Base-by-base conservation (phyloP, 2,888 invertebrate species). In the Drosophila koepferae region DNA sequence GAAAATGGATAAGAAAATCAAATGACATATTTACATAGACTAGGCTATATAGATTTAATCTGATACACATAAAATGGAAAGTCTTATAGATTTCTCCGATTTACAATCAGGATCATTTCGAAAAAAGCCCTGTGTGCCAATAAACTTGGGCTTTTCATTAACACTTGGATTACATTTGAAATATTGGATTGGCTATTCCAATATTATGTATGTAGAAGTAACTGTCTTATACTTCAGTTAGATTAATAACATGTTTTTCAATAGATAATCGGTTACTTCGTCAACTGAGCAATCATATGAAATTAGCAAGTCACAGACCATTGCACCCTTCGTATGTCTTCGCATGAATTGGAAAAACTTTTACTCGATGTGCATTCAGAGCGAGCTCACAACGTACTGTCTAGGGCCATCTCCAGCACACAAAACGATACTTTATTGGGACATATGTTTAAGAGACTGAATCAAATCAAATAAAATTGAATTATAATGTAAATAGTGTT, bases 301-400 rank as follows among this genome's bases (percentile, higher is more conserved):
- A 44, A 49, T 55, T 23, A 23, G 31, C 23, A 8, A 54, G 63
- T 74, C 74, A 74, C 80, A 75, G 82, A 34, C 82, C 63, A 79
- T 61, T 80, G 82, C 74, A 68, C 55, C 74, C 54, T 61, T 46
- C 31, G 53, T 38, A 40, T 43, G 54, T 41, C 55, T 69, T 43
- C 59, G 20, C 14, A 36, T 67, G 41, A 54, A 36, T 38, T 28
- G 28, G 12, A 49, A 38, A 20, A 63, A 63, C 40, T 41, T 55
- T 38, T 38, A 23, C 14, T 36, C 7, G 14, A 20, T 6, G 7
- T 23, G 46, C 46, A 48, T 16, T 20, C 9, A 16, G 23, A 23
- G 8, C 23, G 44, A 20, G 20, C 5, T 20, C 20, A 20, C 44
- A 20, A 12, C 18, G 20, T 44, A 44, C 8, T 44, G 5, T 44